Evolutionary conservation across 1,140 invertebrate species (phyloP).

Genomic region (Bombus balteatus): DNA sequence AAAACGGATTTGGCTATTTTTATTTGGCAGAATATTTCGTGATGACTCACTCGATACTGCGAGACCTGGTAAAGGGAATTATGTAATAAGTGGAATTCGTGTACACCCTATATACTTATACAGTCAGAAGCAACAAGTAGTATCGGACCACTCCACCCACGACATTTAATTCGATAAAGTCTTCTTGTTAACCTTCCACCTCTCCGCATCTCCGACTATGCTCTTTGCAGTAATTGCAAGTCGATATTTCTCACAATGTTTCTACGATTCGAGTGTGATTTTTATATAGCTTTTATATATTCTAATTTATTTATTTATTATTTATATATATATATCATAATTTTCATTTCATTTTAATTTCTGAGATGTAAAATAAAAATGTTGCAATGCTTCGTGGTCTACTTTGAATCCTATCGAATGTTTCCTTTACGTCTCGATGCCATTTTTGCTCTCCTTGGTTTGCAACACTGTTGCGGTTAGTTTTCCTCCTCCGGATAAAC

Average conservation of each 20-base stretch:
- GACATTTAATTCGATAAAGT: conserved; percentile 61
- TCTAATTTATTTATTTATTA: too few species aligned
- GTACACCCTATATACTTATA: neutral
- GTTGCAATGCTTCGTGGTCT: neutral
- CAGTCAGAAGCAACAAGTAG: conserved; percentile 68
- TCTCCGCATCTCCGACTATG: neutral
- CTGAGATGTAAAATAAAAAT: neutral
- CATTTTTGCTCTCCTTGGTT: conserved; percentile 1
- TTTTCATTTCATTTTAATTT: too few species aligned
- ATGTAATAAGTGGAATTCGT: neutral
- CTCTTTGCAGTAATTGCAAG: neutral
- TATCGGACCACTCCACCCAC: conserved; percentile 42
- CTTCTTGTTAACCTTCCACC: conserved; percentile 48
- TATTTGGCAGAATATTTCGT: neutral
- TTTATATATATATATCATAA: too few species aligned
- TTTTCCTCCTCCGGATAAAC: neutral
- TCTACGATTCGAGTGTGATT: neutral
- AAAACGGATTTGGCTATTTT: too few species aligned
- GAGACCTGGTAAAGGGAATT: neutral
- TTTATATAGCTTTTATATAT: too few species aligned
- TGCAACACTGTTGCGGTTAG: conserved; percentile 11
- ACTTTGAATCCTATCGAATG: neutral
- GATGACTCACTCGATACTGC: neutral
- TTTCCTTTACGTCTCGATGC: neutral
- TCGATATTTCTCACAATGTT: neutral